Conservation (phyloP, 2,888 invertebrate genomes). For the Pristionchus maxplancki region DNA sequence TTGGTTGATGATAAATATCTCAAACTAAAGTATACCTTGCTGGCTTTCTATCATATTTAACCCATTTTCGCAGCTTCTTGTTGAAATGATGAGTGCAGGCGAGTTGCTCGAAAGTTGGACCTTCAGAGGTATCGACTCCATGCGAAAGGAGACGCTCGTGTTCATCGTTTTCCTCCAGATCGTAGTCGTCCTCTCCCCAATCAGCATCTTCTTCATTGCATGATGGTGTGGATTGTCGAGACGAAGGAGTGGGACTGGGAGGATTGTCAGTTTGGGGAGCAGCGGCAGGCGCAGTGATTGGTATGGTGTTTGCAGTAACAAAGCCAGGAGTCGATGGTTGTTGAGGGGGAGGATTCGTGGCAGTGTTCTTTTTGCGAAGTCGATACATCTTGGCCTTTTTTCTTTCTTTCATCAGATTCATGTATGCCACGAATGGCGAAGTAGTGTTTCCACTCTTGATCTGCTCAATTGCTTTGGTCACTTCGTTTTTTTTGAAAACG, state of each 20-base stretch:
- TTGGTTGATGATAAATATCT: no score
- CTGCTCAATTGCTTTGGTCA: background rate
- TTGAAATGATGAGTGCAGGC: background rate
- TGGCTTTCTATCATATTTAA: background rate
- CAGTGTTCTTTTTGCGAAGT: background rate
- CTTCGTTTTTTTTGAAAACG: background rate
- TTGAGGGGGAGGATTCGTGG: background rate
- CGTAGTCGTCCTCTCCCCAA: constrained; percentile 8
- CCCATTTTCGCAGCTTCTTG: background rate
- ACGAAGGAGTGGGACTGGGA: background rate
- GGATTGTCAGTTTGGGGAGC: background rate
- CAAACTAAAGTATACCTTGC: background rate
- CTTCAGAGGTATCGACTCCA: background rate
- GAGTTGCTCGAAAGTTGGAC: constrained; percentile 7
- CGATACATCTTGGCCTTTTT: background rate
- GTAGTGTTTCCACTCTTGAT: background rate
- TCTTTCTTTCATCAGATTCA: background rate
- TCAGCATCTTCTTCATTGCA: background rate
- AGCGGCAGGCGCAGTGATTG: background rate
- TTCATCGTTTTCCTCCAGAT: background rate
- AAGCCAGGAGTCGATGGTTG: background rate
- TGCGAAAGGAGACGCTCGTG: no score
- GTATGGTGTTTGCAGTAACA: background rate
- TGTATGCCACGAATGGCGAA: background rate
- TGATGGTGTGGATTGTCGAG: background rate